Base-by-base conservation (phyloP, 1,140 invertebrate genomes). In the Goniozus legneri region DNA sequence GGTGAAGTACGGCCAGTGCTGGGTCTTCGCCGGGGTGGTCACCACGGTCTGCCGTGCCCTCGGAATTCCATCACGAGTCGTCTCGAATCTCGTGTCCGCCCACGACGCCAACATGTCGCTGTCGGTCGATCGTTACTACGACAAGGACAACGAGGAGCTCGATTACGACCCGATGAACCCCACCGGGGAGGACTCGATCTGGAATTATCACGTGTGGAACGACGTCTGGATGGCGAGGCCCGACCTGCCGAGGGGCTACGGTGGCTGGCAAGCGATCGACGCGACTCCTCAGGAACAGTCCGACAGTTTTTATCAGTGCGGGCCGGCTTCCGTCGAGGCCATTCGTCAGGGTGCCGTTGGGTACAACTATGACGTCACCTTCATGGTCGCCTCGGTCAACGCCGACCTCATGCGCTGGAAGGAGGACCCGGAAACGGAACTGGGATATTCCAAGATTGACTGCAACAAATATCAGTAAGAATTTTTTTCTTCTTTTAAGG, bases 151-250 rank as follows among this genome's bases (percentile, higher is more conserved):
- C 32, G 77, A 77, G 20, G 75, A 81, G 21, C 56, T 73, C 10
- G 65, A 69, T 0, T 59, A 64, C 24, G 67, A 74, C 34, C 69
- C 65, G 0, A 65, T 62, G 33, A 72, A 71, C 7, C 22, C 39
- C 2, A 22, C 14, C 0, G 59, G 57, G 1, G 60, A 62, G 8
- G 70, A 75, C 16, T 65, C 69, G 0, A 66, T 75, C 50, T 82
- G 80, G 85, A 85, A 86, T 60, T 87, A 84, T 58, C 85, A 87
- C 62, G 83, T 85, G 0, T 87, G 85, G 85, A 84, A 84, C 56
- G 85, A 87, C n/a, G 81, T 79, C 7, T 86, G 83, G 83, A 83
- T 85, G 76, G 72, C 74, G 3, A 64, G 84, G n/a, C 79, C 79
- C 0, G 84, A 86, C 58, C 64, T 86, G 10, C 69, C 70, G 0